A percentile compares a stretch with the other conserved stretches of the same genome.
These are phyloP conservation scores for Thomomys bottae DNA, from an alignment of 2,113 vertebrate species.

Conservation along the genomic window DNA sequence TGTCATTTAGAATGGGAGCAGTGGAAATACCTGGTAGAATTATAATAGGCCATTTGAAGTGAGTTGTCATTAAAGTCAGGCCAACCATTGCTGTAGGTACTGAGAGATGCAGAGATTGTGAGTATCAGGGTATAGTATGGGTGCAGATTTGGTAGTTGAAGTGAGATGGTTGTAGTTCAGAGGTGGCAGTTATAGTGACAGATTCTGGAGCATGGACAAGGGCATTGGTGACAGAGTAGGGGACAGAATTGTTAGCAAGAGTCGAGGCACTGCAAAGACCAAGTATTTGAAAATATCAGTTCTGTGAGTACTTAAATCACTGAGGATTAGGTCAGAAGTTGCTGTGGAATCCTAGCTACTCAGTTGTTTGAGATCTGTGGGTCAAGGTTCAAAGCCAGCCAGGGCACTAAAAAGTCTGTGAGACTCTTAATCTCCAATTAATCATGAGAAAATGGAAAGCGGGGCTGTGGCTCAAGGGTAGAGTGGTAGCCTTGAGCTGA, in stretches of 20 bases:
- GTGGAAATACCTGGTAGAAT: not conserved
- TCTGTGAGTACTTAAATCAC: not conserved
- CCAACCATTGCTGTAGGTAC: not conserved
- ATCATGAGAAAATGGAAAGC: no score
- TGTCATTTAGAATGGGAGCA: not conserved
- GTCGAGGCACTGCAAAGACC: not conserved
- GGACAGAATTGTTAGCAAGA: not conserved
- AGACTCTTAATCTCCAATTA: no score
- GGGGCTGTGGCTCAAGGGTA: no score
- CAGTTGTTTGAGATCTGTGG: no score
- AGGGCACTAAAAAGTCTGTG: no score
- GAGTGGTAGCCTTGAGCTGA: no score
- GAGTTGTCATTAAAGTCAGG: not conserved
- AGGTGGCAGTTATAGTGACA: not conserved
- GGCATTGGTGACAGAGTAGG: not conserved
- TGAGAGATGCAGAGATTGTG: not conserved
- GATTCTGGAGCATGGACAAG: not conserved
- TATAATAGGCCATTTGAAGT: not conserved
- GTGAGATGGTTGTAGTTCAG: not conserved
- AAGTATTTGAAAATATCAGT: not conserved
- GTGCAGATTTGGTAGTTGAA: not conserved
- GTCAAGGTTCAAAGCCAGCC: no score
- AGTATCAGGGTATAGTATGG: not conserved
- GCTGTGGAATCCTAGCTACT: no score
- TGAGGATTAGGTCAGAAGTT: not conserved